These are phyloP conservation scores for Lycaena phlaeas DNA, from an alignment of 2,888 invertebrate species.

Conservation along the genomic window DNA sequence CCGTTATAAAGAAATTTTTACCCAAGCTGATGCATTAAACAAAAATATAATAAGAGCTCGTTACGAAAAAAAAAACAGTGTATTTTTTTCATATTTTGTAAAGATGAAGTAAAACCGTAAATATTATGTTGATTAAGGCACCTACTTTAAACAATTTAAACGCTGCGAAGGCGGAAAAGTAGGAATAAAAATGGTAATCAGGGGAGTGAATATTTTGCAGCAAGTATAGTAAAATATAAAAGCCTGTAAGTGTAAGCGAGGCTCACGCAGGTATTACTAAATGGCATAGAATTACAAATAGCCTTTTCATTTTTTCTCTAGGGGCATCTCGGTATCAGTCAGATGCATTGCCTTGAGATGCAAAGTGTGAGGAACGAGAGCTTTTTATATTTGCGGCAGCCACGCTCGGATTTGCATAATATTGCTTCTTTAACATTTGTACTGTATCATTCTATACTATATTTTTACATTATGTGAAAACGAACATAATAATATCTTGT, in stretches of 20 bases:
- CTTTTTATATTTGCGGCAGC: conserved; percentile 69
- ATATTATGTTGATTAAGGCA: conserved; percentile 10
- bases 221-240: conserved; percentile 14
- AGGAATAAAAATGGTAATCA: conserved; percentile 17
- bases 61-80: conserved; percentile 2
- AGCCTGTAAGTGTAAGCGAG: conserved; percentile 13
- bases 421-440: conserved; percentile 70
- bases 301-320: conserved; percentile 64
- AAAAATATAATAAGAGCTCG: conserved; percentile 6
- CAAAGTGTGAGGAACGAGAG: conserved; percentile 64
- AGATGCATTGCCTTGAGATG: conserved; percentile 70
- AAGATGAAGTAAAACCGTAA: conserved; percentile 10
- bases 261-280: conserved; percentile 47
- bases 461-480: conserved; percentile 7
- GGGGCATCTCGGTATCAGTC: conserved; percentile 61
- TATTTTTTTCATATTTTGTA: conserved; percentile 8
- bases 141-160: conserved; percentile 9
- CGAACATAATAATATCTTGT: conserved; percentile 11
- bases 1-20: neutral
- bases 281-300: conserved; percentile 69
- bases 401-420: conserved; percentile 69
- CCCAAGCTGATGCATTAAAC: conserved; percentile 9
- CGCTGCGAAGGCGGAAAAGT: conserved; percentile 6
- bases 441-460: conserved; percentile 33
- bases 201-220: conserved; percentile 12